phyloP scores from a whole-genome alignment of 2,113 vertebrate genomes.

The Leptobrachium leishanense region DNA sequence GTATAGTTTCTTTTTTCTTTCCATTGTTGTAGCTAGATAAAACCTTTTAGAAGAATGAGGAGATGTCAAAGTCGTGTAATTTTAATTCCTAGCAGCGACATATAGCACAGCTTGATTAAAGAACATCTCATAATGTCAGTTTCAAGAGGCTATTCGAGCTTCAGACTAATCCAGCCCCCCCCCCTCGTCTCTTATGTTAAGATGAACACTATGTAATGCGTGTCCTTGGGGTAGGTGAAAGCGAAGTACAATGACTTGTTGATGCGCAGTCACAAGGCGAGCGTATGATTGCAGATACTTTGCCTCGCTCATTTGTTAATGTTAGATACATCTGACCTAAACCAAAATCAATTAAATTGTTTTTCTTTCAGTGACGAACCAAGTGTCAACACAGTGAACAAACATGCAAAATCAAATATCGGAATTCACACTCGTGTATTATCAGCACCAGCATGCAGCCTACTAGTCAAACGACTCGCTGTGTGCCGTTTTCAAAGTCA shows the following conservation, averaged over 20 bases:
- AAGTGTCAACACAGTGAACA: slow-evolving; percentile 30
- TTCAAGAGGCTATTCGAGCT: too few species aligned
- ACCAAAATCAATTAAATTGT: slow-evolving; percentile 20
- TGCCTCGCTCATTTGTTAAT: background rate
- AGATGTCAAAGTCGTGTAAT: too few species aligned
- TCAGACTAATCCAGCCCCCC: background rate
- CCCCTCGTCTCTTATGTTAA: background rate
- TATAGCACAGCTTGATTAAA: too few species aligned
- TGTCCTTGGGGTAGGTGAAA: background rate
- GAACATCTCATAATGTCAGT: too few species aligned
- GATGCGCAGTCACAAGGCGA: background rate
- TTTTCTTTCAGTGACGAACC: slow-evolving; percentile 24
- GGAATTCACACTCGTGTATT: slow-evolving; percentile 55
- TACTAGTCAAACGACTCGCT: slow-evolving; percentile 42
- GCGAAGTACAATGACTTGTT: background rate
- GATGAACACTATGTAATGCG: background rate
- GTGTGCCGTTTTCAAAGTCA: slow-evolving; percentile 44
- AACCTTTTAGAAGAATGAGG: too few species aligned
- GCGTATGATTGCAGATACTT: background rate
- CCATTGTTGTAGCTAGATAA: too few species aligned
- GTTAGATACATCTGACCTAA: slow-evolving; percentile 17
- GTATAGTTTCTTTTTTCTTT: too few species aligned
- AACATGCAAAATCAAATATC: slow-evolving; percentile 47
- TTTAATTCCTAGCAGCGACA: too few species aligned
- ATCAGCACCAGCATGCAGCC: slow-evolving; percentile 52